Evolutionary conservation across 2,797 vertebrate species (phyloP).

Genomic region (Euphonia xanthogaster): DNA sequence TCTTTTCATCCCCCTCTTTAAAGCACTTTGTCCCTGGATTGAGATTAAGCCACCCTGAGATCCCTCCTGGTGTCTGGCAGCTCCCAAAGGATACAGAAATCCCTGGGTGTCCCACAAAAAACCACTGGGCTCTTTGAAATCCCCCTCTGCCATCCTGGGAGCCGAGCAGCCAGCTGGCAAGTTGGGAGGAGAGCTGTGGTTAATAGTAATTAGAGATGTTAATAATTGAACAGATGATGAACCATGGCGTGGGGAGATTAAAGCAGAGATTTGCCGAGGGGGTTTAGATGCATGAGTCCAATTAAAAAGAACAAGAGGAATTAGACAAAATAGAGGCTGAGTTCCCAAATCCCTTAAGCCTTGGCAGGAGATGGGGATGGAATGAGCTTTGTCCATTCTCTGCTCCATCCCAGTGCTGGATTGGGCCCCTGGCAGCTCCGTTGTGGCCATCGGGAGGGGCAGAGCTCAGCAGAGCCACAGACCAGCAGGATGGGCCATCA

Average conservation of each 20-base stretch:
- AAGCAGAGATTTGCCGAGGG: not conserved
- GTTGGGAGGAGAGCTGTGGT: not conserved
- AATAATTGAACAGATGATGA: slow-evolving; percentile 32
- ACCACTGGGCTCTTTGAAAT: not conserved
- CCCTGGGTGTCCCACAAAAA: not conserved
- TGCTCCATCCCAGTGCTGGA: accelerated
- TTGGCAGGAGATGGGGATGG: not conserved
- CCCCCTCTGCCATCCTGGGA: not conserved
- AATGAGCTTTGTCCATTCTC: accelerated
- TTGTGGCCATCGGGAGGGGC: accelerated
- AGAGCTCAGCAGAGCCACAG: accelerated
- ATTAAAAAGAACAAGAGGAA: slow-evolving; percentile 3
- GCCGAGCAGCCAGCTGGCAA: not conserved
- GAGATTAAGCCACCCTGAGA: not conserved
- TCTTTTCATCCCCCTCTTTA: not conserved
- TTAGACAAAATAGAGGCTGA: not conserved
- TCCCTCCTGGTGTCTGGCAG: not conserved
- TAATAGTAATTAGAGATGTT: slow-evolving; percentile 39
- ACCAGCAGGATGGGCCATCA: accelerated
- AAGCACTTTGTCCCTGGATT: not conserved
- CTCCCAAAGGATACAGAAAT: not conserved
- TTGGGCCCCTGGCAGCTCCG: not conserved
- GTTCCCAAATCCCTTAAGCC: not conserved
- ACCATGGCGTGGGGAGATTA: not conserved
- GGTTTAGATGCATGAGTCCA: not conserved